Evolutionary conservation across 1,140 invertebrate species (phyloP).

Genomic region (Mesaphorura yosii): DNA sequence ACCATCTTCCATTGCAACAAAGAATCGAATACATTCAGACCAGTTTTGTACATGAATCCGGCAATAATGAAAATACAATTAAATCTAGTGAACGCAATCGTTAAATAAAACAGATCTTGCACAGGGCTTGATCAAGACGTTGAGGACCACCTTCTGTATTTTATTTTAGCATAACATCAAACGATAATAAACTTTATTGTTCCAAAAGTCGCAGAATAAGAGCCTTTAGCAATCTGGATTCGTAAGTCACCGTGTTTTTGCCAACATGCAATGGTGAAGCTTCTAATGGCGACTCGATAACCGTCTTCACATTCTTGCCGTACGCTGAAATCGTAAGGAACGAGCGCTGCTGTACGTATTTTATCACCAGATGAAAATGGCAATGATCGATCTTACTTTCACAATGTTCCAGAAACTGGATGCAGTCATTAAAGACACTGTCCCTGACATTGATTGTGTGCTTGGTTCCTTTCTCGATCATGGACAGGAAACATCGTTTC

Average conservation of each 20-base stretch:
- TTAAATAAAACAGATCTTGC: no score
- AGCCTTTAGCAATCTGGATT: conserved; percentile 72
- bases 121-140: no score
- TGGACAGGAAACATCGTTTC: conserved; percentile 84
- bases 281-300: conserved; percentile 68
- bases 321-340: conserved; percentile 51
- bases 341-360: neutral
- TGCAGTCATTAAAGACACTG: conserved; percentile 75
- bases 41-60: no score
- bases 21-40: no score
- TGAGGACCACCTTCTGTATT: no score
- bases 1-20: no score
- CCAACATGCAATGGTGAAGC: conserved; percentile 58
- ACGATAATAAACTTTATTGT: conserved; percentile 32
- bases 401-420: conserved; percentile 86
- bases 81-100: no score
- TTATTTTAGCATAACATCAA: no score
- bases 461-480: conserved; percentile 83
- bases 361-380: conserved; percentile 7
- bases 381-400: conserved; percentile 43
- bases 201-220: conserved; percentile 57
- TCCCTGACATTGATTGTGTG: conserved; percentile 83
- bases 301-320: conserved; percentile 69
- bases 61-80: no score
- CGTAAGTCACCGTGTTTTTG: conserved; percentile 85